phyloP scores from a whole-genome alignment of 1,140 invertebrate species.

The Trichonephila inaurata region DNA sequence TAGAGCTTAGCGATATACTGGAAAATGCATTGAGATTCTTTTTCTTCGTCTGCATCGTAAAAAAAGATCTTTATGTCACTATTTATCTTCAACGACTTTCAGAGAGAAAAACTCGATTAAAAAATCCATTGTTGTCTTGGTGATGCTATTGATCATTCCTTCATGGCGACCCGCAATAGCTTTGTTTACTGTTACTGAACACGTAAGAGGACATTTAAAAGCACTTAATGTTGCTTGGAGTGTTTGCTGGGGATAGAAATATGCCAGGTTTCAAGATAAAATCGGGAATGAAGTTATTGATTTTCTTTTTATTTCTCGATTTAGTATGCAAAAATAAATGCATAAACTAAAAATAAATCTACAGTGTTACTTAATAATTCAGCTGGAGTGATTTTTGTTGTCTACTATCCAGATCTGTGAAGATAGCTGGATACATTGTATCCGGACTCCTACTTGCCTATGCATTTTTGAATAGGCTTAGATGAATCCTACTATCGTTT shows the following conservation, averaged over 20 bases:
- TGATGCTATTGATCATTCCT: conserved; percentile 66
- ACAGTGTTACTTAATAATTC: conserved; percentile 1
- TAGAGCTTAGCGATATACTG: conserved; percentile 33
- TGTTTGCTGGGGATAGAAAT: conserved; percentile 42
- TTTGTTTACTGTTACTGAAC: conserved; percentile 61
- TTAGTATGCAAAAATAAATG: background rate
- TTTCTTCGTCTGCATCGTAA: conserved; percentile 43
- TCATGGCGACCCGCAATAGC: conserved; percentile 36
- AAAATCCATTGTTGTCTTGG: conserved; percentile 67
- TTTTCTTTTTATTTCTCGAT: conserved; percentile 18
- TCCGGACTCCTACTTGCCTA: background rate
- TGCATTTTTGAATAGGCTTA: background rate
- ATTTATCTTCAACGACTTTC: conserved; percentile 57
- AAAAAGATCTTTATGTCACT: conserved; percentile 51
- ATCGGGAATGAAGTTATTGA: conserved; percentile 4
- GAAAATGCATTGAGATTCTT: conserved; percentile 36
- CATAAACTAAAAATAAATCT: background rate
- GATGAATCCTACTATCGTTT: background rate
- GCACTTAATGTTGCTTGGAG: conserved; percentile 35
- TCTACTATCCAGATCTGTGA: background rate
- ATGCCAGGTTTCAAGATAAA: conserved; percentile 44
- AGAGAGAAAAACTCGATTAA: conserved; percentile 49
- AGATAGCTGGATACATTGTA: background rate
- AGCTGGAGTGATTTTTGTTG: background rate
- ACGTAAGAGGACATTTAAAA: conserved; percentile 44